A percentile compares a stretch with the other conserved stretches of the same genome.
These are phyloP conservation scores for Nestor notabilis DNA, from an alignment of 2,113 vertebrate genomes.

Conservation along the genomic window DNA sequence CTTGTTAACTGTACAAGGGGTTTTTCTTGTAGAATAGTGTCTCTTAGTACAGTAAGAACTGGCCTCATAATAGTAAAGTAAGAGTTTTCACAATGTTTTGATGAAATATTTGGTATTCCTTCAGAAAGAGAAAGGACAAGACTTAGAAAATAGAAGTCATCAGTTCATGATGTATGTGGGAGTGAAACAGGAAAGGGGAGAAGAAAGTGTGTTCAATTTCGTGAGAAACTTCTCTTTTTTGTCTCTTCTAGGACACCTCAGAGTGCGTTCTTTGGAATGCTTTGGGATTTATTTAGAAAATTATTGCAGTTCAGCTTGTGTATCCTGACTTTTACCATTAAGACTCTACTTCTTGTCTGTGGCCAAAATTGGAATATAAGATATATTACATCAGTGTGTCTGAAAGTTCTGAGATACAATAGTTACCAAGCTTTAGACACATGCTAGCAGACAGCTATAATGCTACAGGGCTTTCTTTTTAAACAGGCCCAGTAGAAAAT, in stretches of 20 bases:
- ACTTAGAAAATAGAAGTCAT: not conserved
- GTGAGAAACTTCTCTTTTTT: not conserved
- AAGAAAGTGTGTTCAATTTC: not conserved
- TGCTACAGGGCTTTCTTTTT: not conserved
- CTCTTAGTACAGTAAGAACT: not conserved
- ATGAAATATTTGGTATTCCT: not conserved
- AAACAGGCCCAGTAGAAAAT: not conserved
- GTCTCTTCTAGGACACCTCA: not conserved
- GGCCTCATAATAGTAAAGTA: no score
- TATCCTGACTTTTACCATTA: not conserved
- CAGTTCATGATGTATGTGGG: not conserved
- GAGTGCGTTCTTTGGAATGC: not conserved
- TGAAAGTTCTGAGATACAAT: not conserved
- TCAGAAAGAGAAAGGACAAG: not conserved
- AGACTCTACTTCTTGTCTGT: not conserved
- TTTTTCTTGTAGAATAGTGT: not conserved
- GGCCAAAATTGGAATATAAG: not conserved
- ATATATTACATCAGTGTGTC: not conserved
- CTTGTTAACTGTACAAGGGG: accelerated
- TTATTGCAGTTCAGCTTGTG: not conserved
- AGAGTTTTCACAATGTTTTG: not conserved
- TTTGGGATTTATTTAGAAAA: not conserved
- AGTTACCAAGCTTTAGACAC: not conserved
- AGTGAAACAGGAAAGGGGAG: not conserved
- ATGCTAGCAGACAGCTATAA: not conserved